Evolutionary conservation across 2,113 vertebrate species (phyloP), one percentile per base, ranked within the genome.

Genomic region (Steatornis caripensis): DNA sequence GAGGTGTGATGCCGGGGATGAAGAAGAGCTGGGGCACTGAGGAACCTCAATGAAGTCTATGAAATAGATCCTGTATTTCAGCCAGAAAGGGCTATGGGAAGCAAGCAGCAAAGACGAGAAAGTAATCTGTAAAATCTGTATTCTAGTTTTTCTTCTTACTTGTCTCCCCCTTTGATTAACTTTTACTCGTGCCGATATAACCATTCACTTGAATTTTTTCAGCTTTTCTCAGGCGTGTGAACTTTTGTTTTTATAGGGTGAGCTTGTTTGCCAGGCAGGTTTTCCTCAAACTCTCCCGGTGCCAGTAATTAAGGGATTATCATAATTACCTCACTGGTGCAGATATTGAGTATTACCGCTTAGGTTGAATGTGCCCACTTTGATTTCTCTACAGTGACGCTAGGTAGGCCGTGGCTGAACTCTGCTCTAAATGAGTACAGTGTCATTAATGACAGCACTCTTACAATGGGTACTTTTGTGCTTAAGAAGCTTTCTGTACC

Each of bases 251-350:
- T 95, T 84, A 65, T 65, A 77, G 55, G 30, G 65, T 85, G 66
- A 96, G 41, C 34, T 94, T 82, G 65, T 94, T 97, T 97, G 83
- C 93, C 75, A 90, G 93, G 90, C 81, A 94, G 91, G 90, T 94
- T 95, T 97, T 94, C 95, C 91, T 95, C 72, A 95, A 93, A 92
- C 66, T 95, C 75, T 95, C 72, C 36, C 5, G 4, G 91, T 96
- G 96, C 94, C 81, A 92, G 90, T 95, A 97, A 97, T 97, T 97
- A 97, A 96, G 49, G 87, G 96, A 96, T 97, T 97, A 97, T 71
- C 23, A 5, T 91, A 90, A 93, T 97, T 94, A 94, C 94, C 81
- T 90, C 54, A 29, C 26, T 93, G 95, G 89, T 93, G 84, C 90
- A 95, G 92, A 96, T 95, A 92, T 51, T 92, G 88, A 94, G 90